Base-by-base conservation (phyloP, 2,888 invertebrate species). In the Spilarctia lutea region DNA sequence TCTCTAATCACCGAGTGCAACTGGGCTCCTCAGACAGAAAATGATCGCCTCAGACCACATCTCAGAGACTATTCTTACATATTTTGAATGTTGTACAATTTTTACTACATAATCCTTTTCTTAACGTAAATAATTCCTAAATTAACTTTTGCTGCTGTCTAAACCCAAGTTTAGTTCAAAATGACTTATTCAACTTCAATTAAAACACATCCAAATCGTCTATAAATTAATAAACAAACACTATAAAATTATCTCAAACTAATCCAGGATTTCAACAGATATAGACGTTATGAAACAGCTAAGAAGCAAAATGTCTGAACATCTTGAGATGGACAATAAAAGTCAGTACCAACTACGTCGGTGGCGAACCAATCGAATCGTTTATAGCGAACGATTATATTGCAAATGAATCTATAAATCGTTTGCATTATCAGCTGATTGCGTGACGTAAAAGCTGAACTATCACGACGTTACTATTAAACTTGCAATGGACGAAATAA, bases 391-490 rank as follows among this genome's bases (percentile, higher is more conserved):
- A 83, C 83, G 85, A 89, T 91, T 88, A 89, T 83, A 79, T 88
- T 85, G 88, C 86, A 89, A 90, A 88, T 84, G 85, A 87, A 87
- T 84, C 84, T 86, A 87, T 88, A 90, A 88, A 88, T 89, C 87
- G 86, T 76, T 80, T 78, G 77, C 75, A 86, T 86, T 87, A 87
- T 84, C 85, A 85, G 80, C 82, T 80, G 75, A 84, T 82, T 86
- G 80, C 77, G 82, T 91, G 90, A 90, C 87, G 91, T 87, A 90
- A 91, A 52, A 73, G 69, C 73, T 86, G 91, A 87, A 88, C 91
- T 92, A 91, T 91, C 92, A 92, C 92, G 91, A 91, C 83, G 72
- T 72, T 67, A 76, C 85, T 81, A 87, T 90, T 91, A 88, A 78
- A 82, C 76, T 81, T 83, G 80, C 81, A 79, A 82, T 79, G 76